Percentiles rank a stretch among this genome's conserved stretches.
Evolutionary conservation across 2,888 invertebrate genomes (phyloP).

Genomic region (Idaea dimidiata): DNA sequence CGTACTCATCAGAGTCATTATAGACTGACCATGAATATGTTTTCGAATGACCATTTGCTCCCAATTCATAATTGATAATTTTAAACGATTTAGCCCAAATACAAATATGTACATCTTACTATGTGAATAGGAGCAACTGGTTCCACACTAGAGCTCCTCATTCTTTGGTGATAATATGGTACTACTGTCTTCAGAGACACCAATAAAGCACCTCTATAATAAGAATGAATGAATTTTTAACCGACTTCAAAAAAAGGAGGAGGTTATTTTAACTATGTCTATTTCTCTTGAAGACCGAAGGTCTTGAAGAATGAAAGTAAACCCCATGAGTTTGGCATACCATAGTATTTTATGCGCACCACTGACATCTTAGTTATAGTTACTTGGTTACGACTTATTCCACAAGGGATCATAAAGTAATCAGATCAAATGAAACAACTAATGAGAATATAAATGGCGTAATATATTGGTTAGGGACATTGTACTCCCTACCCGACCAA

Average conservation of each 20-base stretch:
- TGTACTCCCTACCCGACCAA: constrained; percentile 39
- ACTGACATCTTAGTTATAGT: background rate
- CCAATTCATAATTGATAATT: background rate
- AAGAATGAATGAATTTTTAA: too few relatives aligned
- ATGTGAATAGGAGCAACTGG: constrained; percentile 54
- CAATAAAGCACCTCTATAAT: constrained; percentile 86
- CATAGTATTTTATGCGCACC: background rate
- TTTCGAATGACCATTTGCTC: background rate
- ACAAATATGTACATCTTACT: constrained; percentile 42
- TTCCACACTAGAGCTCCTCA: constrained; percentile 51
- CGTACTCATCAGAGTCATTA: too few relatives aligned
- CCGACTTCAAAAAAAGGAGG: too few relatives aligned
- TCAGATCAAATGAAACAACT: constrained; percentile 73
- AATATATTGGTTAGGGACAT: constrained; percentile 72
- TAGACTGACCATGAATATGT: too few relatives aligned
- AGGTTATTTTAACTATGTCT: too few relatives aligned
- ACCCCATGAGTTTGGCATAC: background rate
- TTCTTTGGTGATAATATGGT: constrained; percentile 74
- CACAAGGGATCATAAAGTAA: constrained; percentile 64
- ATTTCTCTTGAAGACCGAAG: too few relatives aligned
- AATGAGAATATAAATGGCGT: constrained; percentile 75
- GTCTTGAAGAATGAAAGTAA: too few relatives aligned
- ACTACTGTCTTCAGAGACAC: constrained; percentile 87
- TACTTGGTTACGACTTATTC: constrained; percentile 16
- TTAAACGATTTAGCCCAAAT: too few relatives aligned